A percentile compares a stretch with the other conserved stretches of the same genome.
These are phyloP conservation scores for Piaya cayana DNA, from an alignment of 2,113 vertebrate species.

Conservation along the genomic window DNA sequence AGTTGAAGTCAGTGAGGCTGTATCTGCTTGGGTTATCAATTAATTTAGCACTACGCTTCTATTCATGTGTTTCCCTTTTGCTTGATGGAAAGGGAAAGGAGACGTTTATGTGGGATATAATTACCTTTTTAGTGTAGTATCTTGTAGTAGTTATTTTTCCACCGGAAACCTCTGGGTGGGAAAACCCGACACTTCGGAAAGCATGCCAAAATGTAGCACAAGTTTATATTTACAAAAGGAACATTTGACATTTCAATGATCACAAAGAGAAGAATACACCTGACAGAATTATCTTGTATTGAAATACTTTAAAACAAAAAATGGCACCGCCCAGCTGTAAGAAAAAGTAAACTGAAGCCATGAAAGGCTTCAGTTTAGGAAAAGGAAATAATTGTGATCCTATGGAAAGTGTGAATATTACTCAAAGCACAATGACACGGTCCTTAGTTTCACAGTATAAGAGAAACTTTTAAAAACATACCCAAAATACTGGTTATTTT, in stretches of 20 bases:
- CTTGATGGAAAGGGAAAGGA: not conserved
- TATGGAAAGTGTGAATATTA: not conserved
- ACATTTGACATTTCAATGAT: constrained; percentile 18
- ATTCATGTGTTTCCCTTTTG: not conserved
- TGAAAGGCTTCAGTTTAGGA: too few relatives aligned
- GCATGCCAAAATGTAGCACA: not conserved
- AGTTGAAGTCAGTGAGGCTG: not conserved
- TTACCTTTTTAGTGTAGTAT: not conserved
- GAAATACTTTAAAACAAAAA: constrained; percentile 37
- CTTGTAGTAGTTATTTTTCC: not conserved
- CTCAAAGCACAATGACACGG: not conserved
- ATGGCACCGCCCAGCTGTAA: not conserved
- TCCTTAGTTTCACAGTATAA: not conserved
- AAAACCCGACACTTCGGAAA: not conserved
- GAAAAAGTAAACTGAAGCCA: not conserved
- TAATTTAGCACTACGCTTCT: not conserved
- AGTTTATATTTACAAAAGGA: constrained; percentile 32
- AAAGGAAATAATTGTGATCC: not conserved
- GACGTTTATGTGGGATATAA: not conserved
- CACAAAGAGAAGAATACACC: constrained; percentile 11
- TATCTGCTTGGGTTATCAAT: not conserved
- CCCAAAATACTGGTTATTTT: not conserved
- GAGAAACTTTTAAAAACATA: not conserved
- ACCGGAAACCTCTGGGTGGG: constrained; percentile 22
- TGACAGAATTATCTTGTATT: constrained; percentile 5